These are phyloP conservation scores for Cyprinodon brontotheroides DNA, from an alignment of 2,113 vertebrate genomes.

Conservation along the genomic window DNA sequence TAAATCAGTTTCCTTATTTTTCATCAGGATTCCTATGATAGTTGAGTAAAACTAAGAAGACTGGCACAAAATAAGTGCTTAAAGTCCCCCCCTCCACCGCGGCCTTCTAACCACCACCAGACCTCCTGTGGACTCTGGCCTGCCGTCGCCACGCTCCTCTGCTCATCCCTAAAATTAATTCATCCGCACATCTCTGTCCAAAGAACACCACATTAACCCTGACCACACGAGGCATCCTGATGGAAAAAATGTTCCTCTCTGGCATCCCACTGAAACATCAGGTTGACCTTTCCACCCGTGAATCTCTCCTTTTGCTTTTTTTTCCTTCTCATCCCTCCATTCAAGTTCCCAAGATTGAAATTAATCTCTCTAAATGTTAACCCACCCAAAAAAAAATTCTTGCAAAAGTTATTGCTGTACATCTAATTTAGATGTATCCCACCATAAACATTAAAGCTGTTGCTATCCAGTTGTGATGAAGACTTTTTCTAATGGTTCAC, in stretches of 20 bases:
- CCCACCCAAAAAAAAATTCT: neutral
- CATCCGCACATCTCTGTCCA: conserved; percentile 82
- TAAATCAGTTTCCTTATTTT: neutral
- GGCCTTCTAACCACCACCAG: conserved; percentile 27
- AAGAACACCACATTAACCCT: conserved; percentile 78
- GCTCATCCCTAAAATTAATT: conserved; percentile 84
- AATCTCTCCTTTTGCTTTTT: conserved; percentile 38
- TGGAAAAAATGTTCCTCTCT: conserved; percentile 74
- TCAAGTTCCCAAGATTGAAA: conserved; percentile 11
- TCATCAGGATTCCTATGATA: conserved; percentile 24
- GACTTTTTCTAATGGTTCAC: conserved; percentile 63
- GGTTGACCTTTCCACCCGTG: conserved; percentile 76
- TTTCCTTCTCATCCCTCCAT: conserved; percentile 46
- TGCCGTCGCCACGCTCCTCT: conserved; percentile 80
- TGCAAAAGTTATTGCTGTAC: neutral
- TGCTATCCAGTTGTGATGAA: conserved; percentile 29
- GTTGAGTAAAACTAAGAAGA: conserved; percentile 32
- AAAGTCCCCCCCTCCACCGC: conserved; percentile 29
- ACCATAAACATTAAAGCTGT: conserved; percentile 17
- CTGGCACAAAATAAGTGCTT: conserved; percentile 43
- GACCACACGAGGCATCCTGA: conserved; percentile 78
- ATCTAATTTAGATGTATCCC: neutral
- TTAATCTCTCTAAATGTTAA: conserved; percentile 8
- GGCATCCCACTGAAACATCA: conserved; percentile 68
- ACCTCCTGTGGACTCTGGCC: conserved; percentile 67